Percentiles rank a stretch among this genome's conserved stretches.
Evolutionary conservation across 2,888 invertebrate species (phyloP).

Genomic region (Trachelus iudaicus): DNA sequence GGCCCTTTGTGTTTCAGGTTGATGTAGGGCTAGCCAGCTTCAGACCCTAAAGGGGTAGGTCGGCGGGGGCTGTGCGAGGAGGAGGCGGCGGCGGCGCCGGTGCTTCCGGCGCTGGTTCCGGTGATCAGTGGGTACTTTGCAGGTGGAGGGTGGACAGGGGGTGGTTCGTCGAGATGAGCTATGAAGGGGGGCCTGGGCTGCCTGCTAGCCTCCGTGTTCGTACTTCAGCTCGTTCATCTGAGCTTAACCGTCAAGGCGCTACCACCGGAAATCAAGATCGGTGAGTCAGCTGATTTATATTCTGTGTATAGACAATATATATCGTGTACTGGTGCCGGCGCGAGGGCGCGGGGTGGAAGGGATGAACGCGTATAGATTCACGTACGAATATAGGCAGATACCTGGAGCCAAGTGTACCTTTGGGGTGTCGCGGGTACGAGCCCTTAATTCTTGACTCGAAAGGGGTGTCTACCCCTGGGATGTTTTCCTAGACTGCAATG

Average conservation of each 20-base stretch:
- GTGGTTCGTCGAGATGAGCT: constrained; percentile 64
- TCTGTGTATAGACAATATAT: background rate
- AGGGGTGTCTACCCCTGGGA: background rate
- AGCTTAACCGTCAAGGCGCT: constrained; percentile 52
- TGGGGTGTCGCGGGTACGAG: background rate
- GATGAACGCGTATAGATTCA: background rate
- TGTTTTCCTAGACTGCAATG: background rate
- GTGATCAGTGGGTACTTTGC: background rate
- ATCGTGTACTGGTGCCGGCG: background rate
- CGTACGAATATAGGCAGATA: background rate
- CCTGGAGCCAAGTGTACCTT: background rate
- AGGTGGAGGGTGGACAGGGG: constrained; percentile 29
- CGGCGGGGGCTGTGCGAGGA: background rate
- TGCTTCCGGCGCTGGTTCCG: background rate
- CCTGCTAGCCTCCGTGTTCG: constrained; percentile 60
- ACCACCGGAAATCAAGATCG: constrained; percentile 62
- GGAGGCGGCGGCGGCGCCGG: background rate
- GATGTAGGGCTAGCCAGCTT: constrained; percentile 1
- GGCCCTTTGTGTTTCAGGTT: background rate
- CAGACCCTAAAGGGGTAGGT: constrained; percentile 11
- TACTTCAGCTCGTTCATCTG: constrained; percentile 54
- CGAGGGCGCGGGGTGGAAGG: background rate
- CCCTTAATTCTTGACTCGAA: background rate
- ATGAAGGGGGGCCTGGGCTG: constrained; percentile 63
- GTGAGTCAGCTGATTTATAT: constrained; percentile 40